These are phyloP conservation scores for Spheniscus humboldti DNA, from an alignment of 2,797 vertebrate genomes.

Conservation along the genomic window DNA sequence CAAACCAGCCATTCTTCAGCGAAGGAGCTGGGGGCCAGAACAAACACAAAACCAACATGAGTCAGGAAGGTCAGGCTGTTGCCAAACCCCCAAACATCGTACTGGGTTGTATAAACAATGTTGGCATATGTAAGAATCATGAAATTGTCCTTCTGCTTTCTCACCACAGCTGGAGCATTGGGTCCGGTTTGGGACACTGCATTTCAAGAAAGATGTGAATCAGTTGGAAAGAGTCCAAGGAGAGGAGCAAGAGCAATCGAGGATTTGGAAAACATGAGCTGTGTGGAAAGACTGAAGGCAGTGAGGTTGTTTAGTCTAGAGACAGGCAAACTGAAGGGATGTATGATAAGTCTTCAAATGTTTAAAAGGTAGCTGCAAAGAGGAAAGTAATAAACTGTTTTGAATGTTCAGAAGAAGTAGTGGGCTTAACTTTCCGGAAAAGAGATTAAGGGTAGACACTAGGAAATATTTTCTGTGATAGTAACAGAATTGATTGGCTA, in stretches of 20 bases:
- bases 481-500: background rate
- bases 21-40: background rate
- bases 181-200: background rate
- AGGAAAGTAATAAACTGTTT: background rate
- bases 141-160: constrained; percentile 9
- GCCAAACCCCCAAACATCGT: background rate
- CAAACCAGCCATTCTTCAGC: background rate
- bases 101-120: background rate
- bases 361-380: constrained; percentile 30
- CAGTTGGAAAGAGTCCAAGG: constrained; percentile 7
- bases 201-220: background rate
- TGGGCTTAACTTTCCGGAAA: background rate
- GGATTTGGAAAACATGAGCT: constrained; percentile 16
- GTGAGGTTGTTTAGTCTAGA: constrained; percentile 51
- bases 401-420: background rate
- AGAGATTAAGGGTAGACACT: background rate
- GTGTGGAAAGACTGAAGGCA: background rate
- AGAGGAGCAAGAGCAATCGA: background rate
- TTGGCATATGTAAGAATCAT: background rate
- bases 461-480: background rate
- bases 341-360: background rate
- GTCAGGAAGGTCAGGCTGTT: background rate
- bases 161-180: background rate
- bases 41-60: background rate
- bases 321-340: background rate